Conservation (phyloP, 2,797 vertebrate species). For the Rhinella marina region DNA sequence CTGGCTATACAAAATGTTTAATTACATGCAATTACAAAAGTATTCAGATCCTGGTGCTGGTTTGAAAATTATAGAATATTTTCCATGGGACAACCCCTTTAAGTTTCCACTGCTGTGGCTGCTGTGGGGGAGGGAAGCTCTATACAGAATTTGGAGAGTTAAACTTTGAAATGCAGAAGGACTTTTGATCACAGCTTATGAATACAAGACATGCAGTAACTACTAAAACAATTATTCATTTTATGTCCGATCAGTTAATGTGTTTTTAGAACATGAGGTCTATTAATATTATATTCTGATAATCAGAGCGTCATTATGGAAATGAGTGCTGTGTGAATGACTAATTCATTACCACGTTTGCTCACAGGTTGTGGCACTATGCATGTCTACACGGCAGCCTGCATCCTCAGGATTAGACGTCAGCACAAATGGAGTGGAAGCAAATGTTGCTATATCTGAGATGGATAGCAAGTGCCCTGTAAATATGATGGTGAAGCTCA, state of each 20-base stretch:
- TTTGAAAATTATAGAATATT: too few species aligned
- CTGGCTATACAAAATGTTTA: too few species aligned
- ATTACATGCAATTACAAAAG: too few species aligned
- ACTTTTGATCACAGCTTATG: too few species aligned
- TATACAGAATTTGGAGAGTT: not conserved
- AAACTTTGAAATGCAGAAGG: not conserved
- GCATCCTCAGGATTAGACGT: constrained; percentile 9
- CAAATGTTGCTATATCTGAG: constrained; percentile 48
- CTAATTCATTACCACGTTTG: not conserved
- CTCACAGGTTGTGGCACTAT: constrained; percentile 15
- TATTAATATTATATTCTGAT: constrained; percentile 1
- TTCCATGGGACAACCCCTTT: too few species aligned
- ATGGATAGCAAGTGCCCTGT: constrained; percentile 42
- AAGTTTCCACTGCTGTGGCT: too few species aligned
- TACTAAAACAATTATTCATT: not conserved
- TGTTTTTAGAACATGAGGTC: not conserved
- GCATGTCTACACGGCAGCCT: not conserved
- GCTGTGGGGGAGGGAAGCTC: not conserved
- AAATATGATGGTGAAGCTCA: constrained; percentile 45
- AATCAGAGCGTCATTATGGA: not conserved
- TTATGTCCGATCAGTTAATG: not conserved
- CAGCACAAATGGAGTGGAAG: constrained; percentile 56
- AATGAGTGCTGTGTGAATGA: not conserved
- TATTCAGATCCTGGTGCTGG: too few species aligned
- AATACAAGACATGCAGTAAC: too few species aligned